Base-by-base conservation (phyloP, 2,888 invertebrate species). In the Disparrhopalites patrizii region DNA sequence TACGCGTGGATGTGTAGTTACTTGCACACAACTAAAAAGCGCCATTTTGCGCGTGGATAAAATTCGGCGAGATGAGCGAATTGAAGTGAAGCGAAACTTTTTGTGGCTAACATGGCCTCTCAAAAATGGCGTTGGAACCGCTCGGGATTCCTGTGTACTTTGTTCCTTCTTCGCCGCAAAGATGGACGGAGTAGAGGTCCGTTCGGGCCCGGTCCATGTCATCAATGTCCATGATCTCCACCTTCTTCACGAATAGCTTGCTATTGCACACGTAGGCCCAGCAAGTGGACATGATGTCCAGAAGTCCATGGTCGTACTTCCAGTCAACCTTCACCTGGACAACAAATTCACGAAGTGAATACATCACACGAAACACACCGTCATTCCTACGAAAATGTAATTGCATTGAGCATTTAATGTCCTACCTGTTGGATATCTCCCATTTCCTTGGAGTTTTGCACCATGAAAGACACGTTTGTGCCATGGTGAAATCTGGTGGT, bases 251-350 rank as follows among this genome's bases (percentile, higher is more conserved):
- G 62, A 73, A 73, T 13, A 73, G 50, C 38, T 73, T 73, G 31
- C 62, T 67, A 56, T 73, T 73, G 38, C 73, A 73, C 0, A 73
- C 40, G 38, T 69, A 73, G 10, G 69, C 60, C 73, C 73, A 73
- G 31, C 73, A 73, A n/a, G 72, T 70, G 1, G 71, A 70, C 73
- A 73, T 72, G 10, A 73, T 38, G 51, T 73, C 73, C 23, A 71
- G 68, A 43, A 68, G 70, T 23, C 71, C 71, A 62, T 72, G 71
- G 38, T 71, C 70, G 65, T 73, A 73, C 10, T 67, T 66, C 73
- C 73, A 73, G 23, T 72, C 71, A n/a, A 73, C 30, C 36, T 60
- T 63, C 7, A 71, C 65, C 69, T 73, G 52, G 23, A 36, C 25
- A 65, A 33, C 50, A n/a, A n/a, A n/a, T n/a, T n/a, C n/a, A n/a